A percentile compares a stretch with the other conserved stretches of the same genome.
phyloP scores from a whole-genome alignment of 2,888 invertebrate genomes.

The Drosophila testacea region DNA sequence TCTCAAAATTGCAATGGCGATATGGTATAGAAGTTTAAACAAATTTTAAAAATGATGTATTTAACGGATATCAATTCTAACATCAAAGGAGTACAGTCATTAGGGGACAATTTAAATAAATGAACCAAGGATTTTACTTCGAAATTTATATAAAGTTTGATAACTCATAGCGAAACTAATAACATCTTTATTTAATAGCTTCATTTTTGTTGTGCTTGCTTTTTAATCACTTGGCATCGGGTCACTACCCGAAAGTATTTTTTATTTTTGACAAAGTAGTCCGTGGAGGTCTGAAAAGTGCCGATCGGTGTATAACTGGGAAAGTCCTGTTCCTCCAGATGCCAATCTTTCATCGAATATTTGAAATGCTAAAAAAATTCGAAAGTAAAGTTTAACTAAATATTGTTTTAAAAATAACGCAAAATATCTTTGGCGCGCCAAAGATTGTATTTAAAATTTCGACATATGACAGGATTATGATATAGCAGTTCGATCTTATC shows the following conservation, averaged over 20 bases:
- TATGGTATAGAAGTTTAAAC: too few relatives aligned
- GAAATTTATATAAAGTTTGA: not conserved
- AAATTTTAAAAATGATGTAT: too few relatives aligned
- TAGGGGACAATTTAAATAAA: too few relatives aligned
- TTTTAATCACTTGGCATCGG: not conserved
- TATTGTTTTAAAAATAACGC: too few relatives aligned
- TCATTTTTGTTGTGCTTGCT: not conserved
- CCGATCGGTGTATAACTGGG: slow-evolving; percentile 8
- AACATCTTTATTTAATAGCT: not conserved
- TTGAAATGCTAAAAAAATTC: slow-evolving; percentile 7
- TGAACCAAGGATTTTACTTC: not conserved
- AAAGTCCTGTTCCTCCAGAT: slow-evolving; percentile 10
- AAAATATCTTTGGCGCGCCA: too few relatives aligned
- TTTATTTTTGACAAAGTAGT: slow-evolving; percentile 12
- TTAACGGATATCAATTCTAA: too few relatives aligned
- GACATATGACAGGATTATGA: too few relatives aligned
- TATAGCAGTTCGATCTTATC: too few relatives aligned
- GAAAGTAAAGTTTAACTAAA: too few relatives aligned
- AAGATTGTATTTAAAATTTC: too few relatives aligned
- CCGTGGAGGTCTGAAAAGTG: not conserved
- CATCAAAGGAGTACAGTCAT: not conserved
- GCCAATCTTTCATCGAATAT: slow-evolving; percentile 12
- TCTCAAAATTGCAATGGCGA: too few relatives aligned
- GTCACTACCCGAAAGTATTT: slow-evolving; percentile 5
- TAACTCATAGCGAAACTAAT: not conserved